These are phyloP conservation scores for Hirtodrosophila confusa DNA, from an alignment of 2,888 invertebrate genomes.

Conservation along the genomic window DNA sequence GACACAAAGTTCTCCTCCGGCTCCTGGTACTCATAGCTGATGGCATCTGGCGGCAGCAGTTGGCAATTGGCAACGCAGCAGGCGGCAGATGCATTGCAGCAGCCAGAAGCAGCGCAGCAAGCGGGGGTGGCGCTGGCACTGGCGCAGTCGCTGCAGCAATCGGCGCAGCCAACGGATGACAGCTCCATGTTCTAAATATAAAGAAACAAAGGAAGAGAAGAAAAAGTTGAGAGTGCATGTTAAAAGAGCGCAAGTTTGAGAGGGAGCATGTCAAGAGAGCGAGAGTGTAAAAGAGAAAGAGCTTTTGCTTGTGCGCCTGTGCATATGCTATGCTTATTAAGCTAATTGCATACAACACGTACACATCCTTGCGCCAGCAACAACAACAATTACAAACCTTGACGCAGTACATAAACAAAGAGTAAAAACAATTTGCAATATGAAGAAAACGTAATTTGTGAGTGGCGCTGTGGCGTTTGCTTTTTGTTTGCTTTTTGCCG, in stretches of 20 bases:
- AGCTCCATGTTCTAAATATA: slow-evolving; percentile 56
- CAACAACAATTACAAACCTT: slow-evolving; percentile 26
- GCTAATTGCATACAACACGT: slow-evolving; percentile 24
- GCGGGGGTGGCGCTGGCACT: slow-evolving; percentile 22
- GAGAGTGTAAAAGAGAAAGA: slow-evolving; percentile 2
- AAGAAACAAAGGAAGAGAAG: not conserved
- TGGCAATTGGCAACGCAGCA: slow-evolving; percentile 63
- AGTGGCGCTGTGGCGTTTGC: slow-evolving; percentile 24
- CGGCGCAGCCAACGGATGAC: slow-evolving; percentile 49
- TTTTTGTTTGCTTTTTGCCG: slow-evolving; percentile 36
- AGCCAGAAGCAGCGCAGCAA: slow-evolving; percentile 42
- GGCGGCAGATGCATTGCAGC: slow-evolving; percentile 23
- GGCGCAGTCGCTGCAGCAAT: slow-evolving; percentile 58
- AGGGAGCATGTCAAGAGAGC: not conserved
- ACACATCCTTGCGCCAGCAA: slow-evolving; percentile 35
- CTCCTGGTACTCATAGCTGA: slow-evolving; percentile 76
- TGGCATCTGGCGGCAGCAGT: slow-evolving; percentile 44
- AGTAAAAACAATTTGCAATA: slow-evolving; percentile 16
- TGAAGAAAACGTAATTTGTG: slow-evolving; percentile 23
- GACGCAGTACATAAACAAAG: slow-evolving; percentile 28
- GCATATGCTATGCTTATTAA: slow-evolving; percentile 53
- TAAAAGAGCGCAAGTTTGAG: too few relatives aligned
- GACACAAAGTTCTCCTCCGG: slow-evolving; percentile 83
- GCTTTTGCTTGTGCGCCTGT: slow-evolving; percentile 40
- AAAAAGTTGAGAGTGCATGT: too few relatives aligned